Evolutionary conservation across 2,888 invertebrate species (phyloP).

Genomic region (Orchesella flavescens): DNA sequence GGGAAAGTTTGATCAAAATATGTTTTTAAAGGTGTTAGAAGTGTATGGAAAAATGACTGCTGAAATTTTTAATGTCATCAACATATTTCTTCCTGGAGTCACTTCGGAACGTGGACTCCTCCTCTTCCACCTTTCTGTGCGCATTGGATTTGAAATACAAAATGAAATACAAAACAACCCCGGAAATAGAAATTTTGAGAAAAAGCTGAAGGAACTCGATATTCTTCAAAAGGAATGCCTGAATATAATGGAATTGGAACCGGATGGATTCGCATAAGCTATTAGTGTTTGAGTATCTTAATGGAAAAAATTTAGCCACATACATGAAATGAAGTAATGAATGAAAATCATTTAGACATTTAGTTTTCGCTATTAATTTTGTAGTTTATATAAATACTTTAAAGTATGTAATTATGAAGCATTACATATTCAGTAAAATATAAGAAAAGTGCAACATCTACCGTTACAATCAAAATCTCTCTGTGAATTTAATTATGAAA

Average conservation of each 20-base stretch:
- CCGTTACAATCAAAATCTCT: too few relatives aligned
- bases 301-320: not conserved
- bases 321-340: not conserved
- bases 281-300: slow-evolving; percentile 38
- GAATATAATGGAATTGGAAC: slow-evolving; percentile 51
- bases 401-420: too few relatives aligned
- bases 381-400: too few relatives aligned
- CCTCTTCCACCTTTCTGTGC: slow-evolving; percentile 46
- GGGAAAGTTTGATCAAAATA: slow-evolving; percentile 26
- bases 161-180: not conserved
- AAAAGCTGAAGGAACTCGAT: slow-evolving; percentile 27
- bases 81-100: slow-evolving; percentile 47
- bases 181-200: not conserved
- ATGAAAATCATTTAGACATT: too few relatives aligned
- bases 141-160: slow-evolving; percentile 29
- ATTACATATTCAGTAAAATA: too few relatives aligned
- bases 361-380: too few relatives aligned
- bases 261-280: slow-evolving; percentile 47
- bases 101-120: slow-evolving; percentile 55
- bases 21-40: slow-evolving; percentile 37
- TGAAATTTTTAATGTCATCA: slow-evolving; percentile 41
- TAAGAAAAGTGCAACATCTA: too few relatives aligned
- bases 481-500: too few relatives aligned
- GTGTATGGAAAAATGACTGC: slow-evolving; percentile 31
- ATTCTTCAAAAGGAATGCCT: slow-evolving; percentile 40